phyloP scores from a whole-genome alignment of 2,797 vertebrate species.

The Gymnocypris eckloni region DNA sequence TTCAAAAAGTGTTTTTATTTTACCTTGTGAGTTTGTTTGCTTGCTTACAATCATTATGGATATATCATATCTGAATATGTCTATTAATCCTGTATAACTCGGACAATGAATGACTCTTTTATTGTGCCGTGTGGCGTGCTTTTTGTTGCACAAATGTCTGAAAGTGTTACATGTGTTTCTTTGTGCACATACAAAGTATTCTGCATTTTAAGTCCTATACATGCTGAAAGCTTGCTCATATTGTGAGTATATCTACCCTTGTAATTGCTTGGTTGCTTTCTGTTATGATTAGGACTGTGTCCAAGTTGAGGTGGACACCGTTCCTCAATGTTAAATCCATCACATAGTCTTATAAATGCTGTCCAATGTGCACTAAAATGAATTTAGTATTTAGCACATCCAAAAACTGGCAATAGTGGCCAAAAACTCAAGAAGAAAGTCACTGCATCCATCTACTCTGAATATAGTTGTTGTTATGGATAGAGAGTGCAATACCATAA shows the following conservation, averaged over 20 bases:
- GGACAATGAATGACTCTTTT: slow-evolving; percentile 53
- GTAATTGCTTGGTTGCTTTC: slow-evolving; percentile 5
- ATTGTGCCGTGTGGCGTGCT: slow-evolving; percentile 56
- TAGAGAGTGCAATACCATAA: slow-evolving; percentile 24
- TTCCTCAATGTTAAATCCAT: not conserved
- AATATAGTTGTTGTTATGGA: not conserved
- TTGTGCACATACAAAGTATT: slow-evolving; percentile 27
- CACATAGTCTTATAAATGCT: not conserved
- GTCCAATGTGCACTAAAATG: not conserved
- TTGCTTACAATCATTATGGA: slow-evolving; percentile 61
- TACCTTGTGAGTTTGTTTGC: slow-evolving; percentile 64
- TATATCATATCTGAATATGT: slow-evolving; percentile 53
- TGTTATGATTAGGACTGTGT: not conserved
- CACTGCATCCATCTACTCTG: slow-evolving; percentile 13
- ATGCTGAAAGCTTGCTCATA: slow-evolving; percentile 16
- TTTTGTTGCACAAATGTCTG: slow-evolving; percentile 61
- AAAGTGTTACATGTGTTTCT: slow-evolving; percentile 33
- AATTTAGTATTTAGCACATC: slow-evolving; percentile 10
- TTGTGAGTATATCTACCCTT: slow-evolving; percentile 2
- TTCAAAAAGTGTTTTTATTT: slow-evolving; percentile 68
- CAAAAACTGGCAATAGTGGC: not conserved
- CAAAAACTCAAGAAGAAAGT: not conserved
- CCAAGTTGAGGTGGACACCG: not conserved
- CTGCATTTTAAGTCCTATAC: not conserved
- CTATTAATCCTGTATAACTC: slow-evolving; percentile 55